phyloP scores from a whole-genome alignment of 2,113 vertebrate species.

The Stigmatopora argus region DNA sequence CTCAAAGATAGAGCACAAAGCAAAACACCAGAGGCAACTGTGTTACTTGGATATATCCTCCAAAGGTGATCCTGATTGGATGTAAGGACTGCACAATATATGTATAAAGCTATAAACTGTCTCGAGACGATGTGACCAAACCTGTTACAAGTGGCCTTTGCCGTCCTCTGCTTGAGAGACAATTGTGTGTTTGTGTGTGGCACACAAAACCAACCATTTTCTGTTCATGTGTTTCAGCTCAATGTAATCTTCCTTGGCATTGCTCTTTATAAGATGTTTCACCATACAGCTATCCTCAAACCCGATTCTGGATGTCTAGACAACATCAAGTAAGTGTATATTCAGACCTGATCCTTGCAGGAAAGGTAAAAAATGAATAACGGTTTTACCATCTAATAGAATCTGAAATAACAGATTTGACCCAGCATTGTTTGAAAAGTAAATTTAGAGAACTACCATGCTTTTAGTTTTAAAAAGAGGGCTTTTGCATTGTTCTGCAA shows the following conservation, averaged over 20 bases:
- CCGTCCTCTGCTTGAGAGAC: slow-evolving; percentile 21
- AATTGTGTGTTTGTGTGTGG: slow-evolving; percentile 46
- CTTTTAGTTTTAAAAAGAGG: slow-evolving; percentile 10
- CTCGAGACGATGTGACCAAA: slow-evolving; percentile 36
- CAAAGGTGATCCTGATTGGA: slow-evolving; percentile 35
- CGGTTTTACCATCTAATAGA: not conserved
- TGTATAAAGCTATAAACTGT: slow-evolving; percentile 40
- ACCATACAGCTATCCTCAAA: slow-evolving; percentile 97
- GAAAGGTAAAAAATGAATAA: not conserved
- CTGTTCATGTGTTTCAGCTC: slow-evolving; percentile 76
- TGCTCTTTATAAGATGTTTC: slow-evolving; percentile 99
- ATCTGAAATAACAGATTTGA: not conserved
- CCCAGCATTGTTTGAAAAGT: not conserved
- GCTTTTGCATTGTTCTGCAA: not conserved
- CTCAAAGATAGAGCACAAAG: slow-evolving; percentile 18
- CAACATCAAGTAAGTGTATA: slow-evolving; percentile 95
- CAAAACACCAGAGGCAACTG: slow-evolving; percentile 31
- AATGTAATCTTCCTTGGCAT: slow-evolving; percentile 99
- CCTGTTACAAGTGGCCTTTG: not conserved
- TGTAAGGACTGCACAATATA: slow-evolving; percentile 38
- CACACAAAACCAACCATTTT: slow-evolving; percentile 33
- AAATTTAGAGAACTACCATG: not conserved
- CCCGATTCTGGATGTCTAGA: slow-evolving; percentile 98
- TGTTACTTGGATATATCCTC: slow-evolving; percentile 42
- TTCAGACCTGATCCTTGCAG: not conserved